Base-by-base conservation (phyloP, 2,888 invertebrate genomes). In the Pogonocherus hispidulus region DNA sequence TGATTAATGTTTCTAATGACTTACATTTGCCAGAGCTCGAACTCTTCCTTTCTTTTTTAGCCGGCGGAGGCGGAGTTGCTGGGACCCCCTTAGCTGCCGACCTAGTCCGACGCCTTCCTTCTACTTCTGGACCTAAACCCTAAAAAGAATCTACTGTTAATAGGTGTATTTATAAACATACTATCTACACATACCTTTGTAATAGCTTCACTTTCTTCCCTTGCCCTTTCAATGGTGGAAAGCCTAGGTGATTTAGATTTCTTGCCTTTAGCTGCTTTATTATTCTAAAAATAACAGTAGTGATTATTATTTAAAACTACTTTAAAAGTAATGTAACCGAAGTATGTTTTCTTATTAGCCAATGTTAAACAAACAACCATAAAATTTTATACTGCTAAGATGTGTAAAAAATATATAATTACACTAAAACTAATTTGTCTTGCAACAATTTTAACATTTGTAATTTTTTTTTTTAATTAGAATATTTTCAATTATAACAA, bases 31-130 rank as follows among this genome's bases (percentile, higher is more conserved):
- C 71, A 47, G 69, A 59, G 54, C 69, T 74, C 2, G 75, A 62
- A 51, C 76, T 79, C 67, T 85, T 84, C 41, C 82, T 80, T 73
- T 88, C 88, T 73, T 87, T 87, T 75, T 88, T 88, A 0, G 87
- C 85, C 5, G 89, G 89, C 1, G 88, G 88, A 18, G 87, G 87
- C 6, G 88, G 87, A n/a, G 89, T 86, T 2, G 89, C 84, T 16
- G 87, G 82, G 3, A 73, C 74, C 11, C 89, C 89, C 79, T 88
- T 85, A 16, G 88, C 88, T 35, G 89, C 87, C 60, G 89, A 89
- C 35, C 89, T 84, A 6, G 89, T 89, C 57, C 89, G 86, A 70
- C 89, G 86, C 70, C 89, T 84, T 3, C 89, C 89, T 73, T 89
- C 89, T 8, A 87, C 84, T 76, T 89, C 88, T 2, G 87, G 85